phyloP scores from a whole-genome alignment of 2,113 vertebrate genomes.

The Turdus rufiventris region DNA sequence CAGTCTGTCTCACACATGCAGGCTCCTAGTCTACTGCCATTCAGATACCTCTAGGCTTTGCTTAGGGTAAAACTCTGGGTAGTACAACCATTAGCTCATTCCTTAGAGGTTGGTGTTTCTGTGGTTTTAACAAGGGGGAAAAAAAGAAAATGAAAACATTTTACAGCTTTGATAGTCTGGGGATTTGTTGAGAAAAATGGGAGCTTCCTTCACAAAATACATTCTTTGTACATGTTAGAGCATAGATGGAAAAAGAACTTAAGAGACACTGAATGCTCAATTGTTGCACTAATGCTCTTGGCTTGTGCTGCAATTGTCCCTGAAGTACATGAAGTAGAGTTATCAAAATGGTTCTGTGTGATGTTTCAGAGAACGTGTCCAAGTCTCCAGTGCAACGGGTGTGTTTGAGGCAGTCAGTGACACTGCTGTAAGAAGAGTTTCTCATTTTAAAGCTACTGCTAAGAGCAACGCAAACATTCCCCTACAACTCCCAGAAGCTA shows the following conservation, averaged over 20 bases:
- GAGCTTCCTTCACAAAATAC: slow-evolving; percentile 31
- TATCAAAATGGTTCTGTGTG: not conserved
- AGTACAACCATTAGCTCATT: slow-evolving; percentile 39
- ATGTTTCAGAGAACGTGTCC: not conserved
- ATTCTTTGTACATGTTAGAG: not conserved
- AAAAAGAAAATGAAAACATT: slow-evolving; percentile 44
- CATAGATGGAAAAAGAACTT: slow-evolving; percentile 1
- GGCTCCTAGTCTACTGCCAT: slow-evolving; percentile 52
- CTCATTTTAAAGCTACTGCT: not conserved
- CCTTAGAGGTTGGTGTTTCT: slow-evolving; percentile 47
- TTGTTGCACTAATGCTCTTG: not conserved
- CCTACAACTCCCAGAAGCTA: not conserved
- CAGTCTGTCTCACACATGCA: slow-evolving; percentile 59
- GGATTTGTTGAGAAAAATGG: not conserved
- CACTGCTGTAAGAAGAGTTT: not conserved
- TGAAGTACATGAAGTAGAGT: not conserved
- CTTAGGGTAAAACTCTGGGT: slow-evolving; percentile 38
- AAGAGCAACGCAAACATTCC: not conserved
- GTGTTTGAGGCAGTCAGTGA: not conserved
- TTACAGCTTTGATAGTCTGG: slow-evolving; percentile 13
- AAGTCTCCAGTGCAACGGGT: not conserved
- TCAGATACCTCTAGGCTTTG: slow-evolving; percentile 43
- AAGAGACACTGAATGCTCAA: not conserved
- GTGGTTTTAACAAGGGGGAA: slow-evolving; percentile 45
- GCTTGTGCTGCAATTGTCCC: not conserved